These are phyloP conservation scores for Heliopora coerulea DNA, from an alignment of 92 coral and sea anemone species.

Conservation along the genomic window DNA sequence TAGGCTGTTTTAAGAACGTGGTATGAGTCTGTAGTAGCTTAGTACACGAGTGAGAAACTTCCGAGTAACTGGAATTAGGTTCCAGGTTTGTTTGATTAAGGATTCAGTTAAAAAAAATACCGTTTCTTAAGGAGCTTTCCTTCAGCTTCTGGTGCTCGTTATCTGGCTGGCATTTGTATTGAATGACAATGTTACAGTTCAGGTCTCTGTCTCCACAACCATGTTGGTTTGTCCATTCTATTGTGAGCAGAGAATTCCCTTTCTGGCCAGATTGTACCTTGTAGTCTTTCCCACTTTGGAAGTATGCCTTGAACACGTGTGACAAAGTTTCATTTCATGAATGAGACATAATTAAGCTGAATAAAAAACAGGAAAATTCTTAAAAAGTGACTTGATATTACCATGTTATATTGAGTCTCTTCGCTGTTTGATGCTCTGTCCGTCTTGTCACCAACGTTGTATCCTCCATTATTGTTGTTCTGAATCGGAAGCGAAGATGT, in stretches of 20 bases:
- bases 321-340: no score
- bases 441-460: conserved; percentile 90
- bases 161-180: conserved; percentile 77
- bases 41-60: no score
- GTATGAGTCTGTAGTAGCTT: no score
- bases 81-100: no score
- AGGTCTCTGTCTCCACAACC: conserved; percentile 86
- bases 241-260: conserved; percentile 69
- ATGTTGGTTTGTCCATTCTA: conserved; percentile 99
- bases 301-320: background rate
- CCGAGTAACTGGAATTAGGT: no score
- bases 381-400: conserved; percentile 26
- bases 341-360: no score
- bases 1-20: no score
- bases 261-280: background rate
- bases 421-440: conserved; percentile 57
- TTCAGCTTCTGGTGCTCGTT: conserved; percentile 44
- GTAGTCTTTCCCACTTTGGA: conserved; percentile 27
- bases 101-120: no score
- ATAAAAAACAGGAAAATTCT: no score
- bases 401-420: conserved; percentile 84
- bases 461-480: conserved; percentile 94
- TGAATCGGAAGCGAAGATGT: conserved; percentile 22
- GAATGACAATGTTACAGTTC: conserved; percentile 81
- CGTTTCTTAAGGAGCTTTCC: conserved; percentile 67